Evolutionary conservation across 2,888 invertebrate species (phyloP).

Genomic region (Omphaloscelis lunosa): DNA sequence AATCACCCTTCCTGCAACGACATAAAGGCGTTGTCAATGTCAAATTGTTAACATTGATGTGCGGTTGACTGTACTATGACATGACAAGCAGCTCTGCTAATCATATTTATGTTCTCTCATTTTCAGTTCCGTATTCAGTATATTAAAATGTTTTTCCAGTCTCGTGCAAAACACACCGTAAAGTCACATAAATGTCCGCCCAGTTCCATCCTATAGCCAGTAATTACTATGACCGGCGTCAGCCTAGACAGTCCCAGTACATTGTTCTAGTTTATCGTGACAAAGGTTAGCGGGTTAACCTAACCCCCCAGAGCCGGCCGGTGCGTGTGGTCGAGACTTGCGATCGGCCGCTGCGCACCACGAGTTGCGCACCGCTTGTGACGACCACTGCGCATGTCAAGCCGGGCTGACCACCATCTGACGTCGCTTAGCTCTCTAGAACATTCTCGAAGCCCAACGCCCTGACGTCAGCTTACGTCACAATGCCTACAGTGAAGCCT

Average conservation of each 20-base stretch:
- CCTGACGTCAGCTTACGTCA: slow-evolving; percentile 80
- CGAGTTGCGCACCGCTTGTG: slow-evolving; percentile 59
- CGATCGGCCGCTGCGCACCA: slow-evolving; percentile 23
- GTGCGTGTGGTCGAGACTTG: slow-evolving; percentile 40
- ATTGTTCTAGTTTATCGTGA: slow-evolving; percentile 55
- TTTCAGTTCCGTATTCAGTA: background rate
- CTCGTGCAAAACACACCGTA: background rate
- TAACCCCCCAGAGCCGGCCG: slow-evolving; percentile 56
- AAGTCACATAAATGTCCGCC: slow-evolving; percentile 24
- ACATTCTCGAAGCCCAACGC: slow-evolving; percentile 74
- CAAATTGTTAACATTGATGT: background rate
- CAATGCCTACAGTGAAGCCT: slow-evolving; percentile 61
- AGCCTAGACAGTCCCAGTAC: slow-evolving; percentile 43
- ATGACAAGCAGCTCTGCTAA: background rate
- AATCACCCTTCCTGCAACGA: background rate
- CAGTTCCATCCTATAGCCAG: slow-evolving; percentile 2
- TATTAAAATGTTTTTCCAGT: slow-evolving; percentile 1
- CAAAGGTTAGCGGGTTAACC: slow-evolving; percentile 60
- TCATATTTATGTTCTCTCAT: background rate
- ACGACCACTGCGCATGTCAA: slow-evolving; percentile 64
- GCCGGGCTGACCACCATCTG: slow-evolving; percentile 65
- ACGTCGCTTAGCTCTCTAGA: slow-evolving; percentile 71
- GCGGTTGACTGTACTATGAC: background rate
- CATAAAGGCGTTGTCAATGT: background rate
- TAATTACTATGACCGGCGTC: slow-evolving; percentile 27